phyloP scores from a whole-genome alignment of 2,113 vertebrate genomes.

The Orycteropus afer region DNA sequence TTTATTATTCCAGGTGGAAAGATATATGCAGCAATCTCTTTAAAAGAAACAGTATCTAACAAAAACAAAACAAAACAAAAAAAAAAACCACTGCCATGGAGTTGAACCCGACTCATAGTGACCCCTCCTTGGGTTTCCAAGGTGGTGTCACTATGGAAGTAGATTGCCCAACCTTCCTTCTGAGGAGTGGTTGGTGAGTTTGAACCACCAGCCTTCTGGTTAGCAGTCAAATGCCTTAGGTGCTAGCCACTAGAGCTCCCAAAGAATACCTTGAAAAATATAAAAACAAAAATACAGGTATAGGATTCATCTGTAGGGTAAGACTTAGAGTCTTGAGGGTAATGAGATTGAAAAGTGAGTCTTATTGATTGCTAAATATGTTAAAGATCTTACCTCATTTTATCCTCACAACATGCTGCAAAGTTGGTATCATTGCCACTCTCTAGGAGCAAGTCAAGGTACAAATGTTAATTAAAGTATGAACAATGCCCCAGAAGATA shows the following conservation, averaged over 20 bases:
- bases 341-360: neutral
- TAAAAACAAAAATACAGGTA: neutral
- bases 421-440: neutral
- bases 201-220: no score
- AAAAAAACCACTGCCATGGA: no score
- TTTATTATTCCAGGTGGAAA: slow-evolving; percentile 26
- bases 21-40: neutral
- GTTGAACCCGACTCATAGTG: no score
- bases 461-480: neutral
- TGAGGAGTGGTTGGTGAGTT: no score
- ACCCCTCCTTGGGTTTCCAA: no score
- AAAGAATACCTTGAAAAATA: neutral
- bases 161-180: no score
- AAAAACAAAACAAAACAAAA: no score
- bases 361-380: neutral
- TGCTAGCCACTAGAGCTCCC: no score
- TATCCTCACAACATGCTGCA: neutral
- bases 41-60: no score
- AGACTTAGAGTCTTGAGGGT: neutral
- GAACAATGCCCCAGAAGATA: neutral
- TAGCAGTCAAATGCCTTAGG: no score
- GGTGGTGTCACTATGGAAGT: no score
- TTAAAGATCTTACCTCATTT: neutral
- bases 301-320: neutral
- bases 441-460: slow-evolving; percentile 42